These are phyloP conservation scores for Lerema accius DNA, from an alignment of 1,140 invertebrate genomes.

Conservation along the genomic window DNA sequence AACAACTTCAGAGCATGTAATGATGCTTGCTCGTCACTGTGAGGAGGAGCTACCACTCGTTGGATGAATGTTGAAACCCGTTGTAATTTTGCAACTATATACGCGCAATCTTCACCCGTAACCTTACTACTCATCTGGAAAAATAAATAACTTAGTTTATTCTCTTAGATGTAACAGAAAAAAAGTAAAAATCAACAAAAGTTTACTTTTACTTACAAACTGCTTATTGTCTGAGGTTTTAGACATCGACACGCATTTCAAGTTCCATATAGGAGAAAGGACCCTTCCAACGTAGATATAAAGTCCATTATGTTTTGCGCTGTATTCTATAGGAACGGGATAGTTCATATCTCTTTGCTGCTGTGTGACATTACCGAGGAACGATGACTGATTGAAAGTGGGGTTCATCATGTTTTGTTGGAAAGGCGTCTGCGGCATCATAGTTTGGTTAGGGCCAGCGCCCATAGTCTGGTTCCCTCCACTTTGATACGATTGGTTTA, in stretches of 20 bases:
- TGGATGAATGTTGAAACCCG: slow-evolving; percentile 78
- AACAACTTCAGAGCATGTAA: slow-evolving; percentile 66
- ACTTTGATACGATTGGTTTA: slow-evolving; percentile 63
- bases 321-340: slow-evolving; percentile 85
- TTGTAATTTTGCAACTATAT: slow-evolving; percentile 77
- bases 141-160: too few relatives aligned
- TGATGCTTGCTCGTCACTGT: slow-evolving; percentile 66
- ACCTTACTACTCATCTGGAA: slow-evolving; percentile 79
- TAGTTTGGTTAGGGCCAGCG: slow-evolving; percentile 49
- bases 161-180: too few relatives aligned
- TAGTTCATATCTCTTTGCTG: slow-evolving; percentile 66
- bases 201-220: slow-evolving; percentile 80
- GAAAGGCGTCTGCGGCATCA: slow-evolving; percentile 60
- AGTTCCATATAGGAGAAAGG: slow-evolving; percentile 91
- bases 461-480: slow-evolving; percentile 64
- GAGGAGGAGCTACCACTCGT: slow-evolving; percentile 58
- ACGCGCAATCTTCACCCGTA: slow-evolving; percentile 76
- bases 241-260: slow-evolving; percentile 87
- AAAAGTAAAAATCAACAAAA: slow-evolving; percentile 13
- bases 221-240: slow-evolving; percentile 83
- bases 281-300: slow-evolving; percentile 95
- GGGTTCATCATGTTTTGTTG: slow-evolving; percentile 66
- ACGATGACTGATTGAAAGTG: slow-evolving; percentile 68
- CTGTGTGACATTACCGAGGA: slow-evolving; percentile 60
- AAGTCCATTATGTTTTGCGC: slow-evolving; percentile 95